These are phyloP conservation scores for Andrena camellia DNA, from an alignment of 2,888 invertebrate genomes.

Conservation along the genomic window DNA sequence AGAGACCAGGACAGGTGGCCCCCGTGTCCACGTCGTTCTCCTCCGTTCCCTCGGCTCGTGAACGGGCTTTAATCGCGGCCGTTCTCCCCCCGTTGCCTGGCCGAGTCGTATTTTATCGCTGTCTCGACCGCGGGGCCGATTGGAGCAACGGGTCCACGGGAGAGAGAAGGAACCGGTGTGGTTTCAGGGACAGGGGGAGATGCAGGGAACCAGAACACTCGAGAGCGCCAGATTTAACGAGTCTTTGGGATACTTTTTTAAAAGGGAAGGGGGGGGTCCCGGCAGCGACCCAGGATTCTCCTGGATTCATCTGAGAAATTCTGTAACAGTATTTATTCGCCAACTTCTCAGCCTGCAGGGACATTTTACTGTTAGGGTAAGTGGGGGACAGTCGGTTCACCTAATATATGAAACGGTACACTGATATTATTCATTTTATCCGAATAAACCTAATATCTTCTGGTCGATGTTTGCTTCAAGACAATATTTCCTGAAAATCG, in stretches of 20 bases:
- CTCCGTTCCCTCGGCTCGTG: conserved; percentile 53
- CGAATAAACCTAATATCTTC: too few relatives aligned
- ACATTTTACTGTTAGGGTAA: too few relatives aligned
- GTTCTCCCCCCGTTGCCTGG: conserved; percentile 65
- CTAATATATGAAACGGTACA: too few relatives aligned
- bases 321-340: too few relatives aligned
- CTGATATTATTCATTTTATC: too few relatives aligned
- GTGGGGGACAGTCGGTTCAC: too few relatives aligned
- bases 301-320: not conserved
- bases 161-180: not conserved
- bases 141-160: conserved; percentile 7
- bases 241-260: conserved; percentile 39
- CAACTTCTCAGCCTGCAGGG: too few relatives aligned
- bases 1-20: conserved; percentile 69
- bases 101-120: conserved; percentile 64
- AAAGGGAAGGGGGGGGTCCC: conserved; percentile 3
- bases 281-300: conserved; percentile 23
- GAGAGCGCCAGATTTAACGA: conserved; percentile 57
- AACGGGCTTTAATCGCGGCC: conserved; percentile 70
- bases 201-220: conserved; percentile 19
- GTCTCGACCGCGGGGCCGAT: conserved; percentile 25
- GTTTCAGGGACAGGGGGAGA: conserved; percentile 3
- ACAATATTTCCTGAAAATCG: too few relatives aligned
- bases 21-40: conserved; percentile 55
- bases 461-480: too few relatives aligned